Evolutionary conservation across 1,140 invertebrate genomes (phyloP).

Genomic region (Musca domestica): DNA sequence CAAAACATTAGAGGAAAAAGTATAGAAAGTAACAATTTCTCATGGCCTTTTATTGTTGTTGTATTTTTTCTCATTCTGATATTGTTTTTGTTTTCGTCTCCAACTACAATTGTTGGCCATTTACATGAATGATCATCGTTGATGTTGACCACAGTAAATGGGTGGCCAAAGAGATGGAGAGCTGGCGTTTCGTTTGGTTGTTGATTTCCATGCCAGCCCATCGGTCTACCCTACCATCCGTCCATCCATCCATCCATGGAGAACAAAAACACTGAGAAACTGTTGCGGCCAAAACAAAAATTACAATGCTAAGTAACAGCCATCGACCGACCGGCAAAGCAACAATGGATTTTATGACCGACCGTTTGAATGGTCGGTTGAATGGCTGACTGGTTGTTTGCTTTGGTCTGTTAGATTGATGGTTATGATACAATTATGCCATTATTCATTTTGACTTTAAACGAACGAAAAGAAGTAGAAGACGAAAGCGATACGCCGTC

Average conservation of each 20-base stretch:
- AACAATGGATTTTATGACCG: too few relatives aligned
- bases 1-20: background rate
- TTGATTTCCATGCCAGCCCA: too few relatives aligned
- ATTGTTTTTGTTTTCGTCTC: background rate
- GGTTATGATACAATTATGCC: conserved; percentile 18
- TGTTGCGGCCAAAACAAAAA: too few relatives aligned
- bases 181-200: too few relatives aligned
- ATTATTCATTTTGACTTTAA: conserved; percentile 15
- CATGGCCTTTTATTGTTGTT: background rate
- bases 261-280: too few relatives aligned
- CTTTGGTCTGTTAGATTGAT: conserved; percentile 8
- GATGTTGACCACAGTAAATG: too few relatives aligned
- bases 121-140: conserved; percentile 1
- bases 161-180: too few relatives aligned
- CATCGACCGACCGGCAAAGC: too few relatives aligned
- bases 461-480: background rate
- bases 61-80: background rate
- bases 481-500: too few relatives aligned
- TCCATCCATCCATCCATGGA: too few relatives aligned
- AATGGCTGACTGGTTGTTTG: background rate
- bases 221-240: too few relatives aligned
- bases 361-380: conserved; percentile 1
- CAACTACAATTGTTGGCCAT: conserved; percentile 12
- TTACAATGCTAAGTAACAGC: too few relatives aligned
- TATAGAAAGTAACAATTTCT: background rate